Evolutionary conservation across 2,888 invertebrate species (phyloP), one percentile per base, ranked within the genome.

Genomic region (Mythimna loreyi): DNA sequence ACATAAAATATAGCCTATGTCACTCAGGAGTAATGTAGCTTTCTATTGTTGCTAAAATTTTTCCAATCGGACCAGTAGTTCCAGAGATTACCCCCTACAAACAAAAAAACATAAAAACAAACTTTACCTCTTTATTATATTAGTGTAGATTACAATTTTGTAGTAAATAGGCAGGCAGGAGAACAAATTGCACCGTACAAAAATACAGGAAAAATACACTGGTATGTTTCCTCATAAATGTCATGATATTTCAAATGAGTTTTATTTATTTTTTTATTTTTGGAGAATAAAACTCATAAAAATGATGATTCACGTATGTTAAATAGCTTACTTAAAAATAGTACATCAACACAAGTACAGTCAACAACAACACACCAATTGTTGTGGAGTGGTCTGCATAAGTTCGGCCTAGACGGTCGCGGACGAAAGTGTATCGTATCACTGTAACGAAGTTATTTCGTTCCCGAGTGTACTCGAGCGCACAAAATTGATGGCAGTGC

Each of bases 401-500:
- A 79, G 55, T 74, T 66, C 67, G 60, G 36, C 28, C 25, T 49
- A 53, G 57, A 55, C 57, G 25, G 56, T 62, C 64, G 36, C 30
- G 53, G 21, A 67, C 56, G 55, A 66, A 83, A 80, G 81, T 86
- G 76, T 86, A 84, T 85, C 69, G 64, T 80, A 87, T 73, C 47
- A 60, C 70, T 83, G 85, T 89, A 88, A 85, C 85, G 82, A 89
- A 89, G 85, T 88, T 88, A 84, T 86, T 87, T 82, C 86, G 84
- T 90, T 89, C 85, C 84, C 79, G 80, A 73, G 80, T 79, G 81
- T 86, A 86, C 77, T 84, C 80, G 79, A 76, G 85, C 84, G 83
- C 72, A 84, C 84, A 85, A 85, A 90, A 91, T 91, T 88, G 90
- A 88, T 90, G 86, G 83, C 67, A 81, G 75, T 67, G 78, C 85